These are phyloP conservation scores for Cygnus atratus DNA, from an alignment of 2,113 vertebrate genomes.

Conservation along the genomic window DNA sequence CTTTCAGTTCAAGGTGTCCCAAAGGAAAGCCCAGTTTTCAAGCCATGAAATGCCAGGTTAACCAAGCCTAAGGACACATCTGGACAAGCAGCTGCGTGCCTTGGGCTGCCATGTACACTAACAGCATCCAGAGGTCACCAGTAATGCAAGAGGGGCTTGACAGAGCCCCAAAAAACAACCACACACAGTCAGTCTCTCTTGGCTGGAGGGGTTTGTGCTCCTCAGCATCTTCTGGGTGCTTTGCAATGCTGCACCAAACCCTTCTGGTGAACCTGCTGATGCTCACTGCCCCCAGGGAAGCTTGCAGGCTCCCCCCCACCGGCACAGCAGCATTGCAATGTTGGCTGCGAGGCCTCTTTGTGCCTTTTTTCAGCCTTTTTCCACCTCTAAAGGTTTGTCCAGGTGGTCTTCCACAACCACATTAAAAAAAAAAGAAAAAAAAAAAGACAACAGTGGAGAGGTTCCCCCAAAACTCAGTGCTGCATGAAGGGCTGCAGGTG, in stretches of 20 bases:
- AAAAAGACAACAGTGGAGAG: neutral
- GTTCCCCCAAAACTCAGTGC: fast-evolving
- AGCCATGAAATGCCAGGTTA: neutral
- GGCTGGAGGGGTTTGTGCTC: neutral
- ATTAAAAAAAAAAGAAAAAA: neutral
- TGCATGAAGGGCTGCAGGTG: fast-evolving
- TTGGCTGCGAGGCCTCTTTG: neutral
- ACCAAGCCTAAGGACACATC: neutral
- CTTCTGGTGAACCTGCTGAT: neutral
- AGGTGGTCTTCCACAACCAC: neutral
- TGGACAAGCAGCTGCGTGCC: neutral
- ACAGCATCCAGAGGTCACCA: neutral
- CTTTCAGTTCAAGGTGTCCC: neutral
- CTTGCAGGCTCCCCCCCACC: neutral
- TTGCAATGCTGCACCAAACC: neutral
- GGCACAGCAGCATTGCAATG: fast-evolving
- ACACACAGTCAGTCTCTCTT: neutral
- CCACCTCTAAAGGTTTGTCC: neutral
- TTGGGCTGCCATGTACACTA: neutral
- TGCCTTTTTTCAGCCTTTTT: neutral
- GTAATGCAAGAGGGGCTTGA: neutral
- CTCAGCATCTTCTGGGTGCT: neutral
- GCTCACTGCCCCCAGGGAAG: neutral
- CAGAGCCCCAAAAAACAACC: neutral
- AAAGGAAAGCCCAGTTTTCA: neutral